Evolutionary conservation across 1,140 invertebrate species (phyloP), one percentile per base, ranked within the genome.

Genomic region (Drosophila kikkawai): DNA sequence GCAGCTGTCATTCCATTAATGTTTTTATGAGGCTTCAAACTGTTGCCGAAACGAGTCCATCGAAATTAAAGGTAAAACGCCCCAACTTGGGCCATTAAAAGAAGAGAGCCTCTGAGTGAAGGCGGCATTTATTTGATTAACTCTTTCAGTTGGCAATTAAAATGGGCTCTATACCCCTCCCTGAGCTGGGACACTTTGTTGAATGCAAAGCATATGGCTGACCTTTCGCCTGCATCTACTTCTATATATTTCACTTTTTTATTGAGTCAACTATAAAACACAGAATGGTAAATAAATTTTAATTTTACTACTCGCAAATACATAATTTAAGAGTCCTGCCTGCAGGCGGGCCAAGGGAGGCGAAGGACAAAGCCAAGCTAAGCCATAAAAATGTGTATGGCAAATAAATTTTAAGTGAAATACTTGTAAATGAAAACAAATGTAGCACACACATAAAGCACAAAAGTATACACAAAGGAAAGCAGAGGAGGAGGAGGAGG

Each of bases 361-460:
- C 59, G 55, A 66, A 55, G 69, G 80, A 78, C 70, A 77, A 80
- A 80, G 84, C 79, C 84, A 63, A 75, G 63, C 58, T 70, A 65
- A 83, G 85, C 84, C 84, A 88, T 88, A 88, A 88, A 88, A 88
- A 84, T 84, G 84, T 78, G 85, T 61, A 75, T 63, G 78, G 66
- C 63, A 88, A 90, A 88, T 90, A 88, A 84, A 88, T 88, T 88
- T 80, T 80, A 90, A 88, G 85, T 81, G 84, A 90, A 88, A 88
- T 88, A 88, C 84, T 88, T 88, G 84, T 84, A 90, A 88, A 88
- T 88, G 84, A 88, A 88, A 88, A 88, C 84, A 88, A 88, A 88
- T 88, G 85, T 87, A 78, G 78, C 55, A 66, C 73, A 83, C 68
- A 77, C 47, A 70, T 68, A 74, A 64, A 58, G 59, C 47, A 64